phyloP scores from a whole-genome alignment of 1,140 invertebrate species.

The Chironomus striatipennis region DNA sequence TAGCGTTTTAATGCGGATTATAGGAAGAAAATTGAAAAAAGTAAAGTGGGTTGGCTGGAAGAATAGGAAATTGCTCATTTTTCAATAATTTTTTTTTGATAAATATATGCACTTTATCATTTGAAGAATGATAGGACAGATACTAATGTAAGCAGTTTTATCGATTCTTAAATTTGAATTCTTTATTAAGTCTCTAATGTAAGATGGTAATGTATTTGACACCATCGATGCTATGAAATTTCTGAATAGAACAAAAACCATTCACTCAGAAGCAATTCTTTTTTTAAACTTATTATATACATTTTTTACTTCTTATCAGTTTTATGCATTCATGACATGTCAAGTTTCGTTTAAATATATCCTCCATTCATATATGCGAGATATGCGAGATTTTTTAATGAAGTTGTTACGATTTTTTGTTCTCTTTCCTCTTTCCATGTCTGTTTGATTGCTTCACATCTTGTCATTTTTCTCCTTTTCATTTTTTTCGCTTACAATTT shows the following conservation, averaged over 20 bases:
- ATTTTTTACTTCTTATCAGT: background rate
- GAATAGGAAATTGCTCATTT: background rate
- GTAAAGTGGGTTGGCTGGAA: background rate
- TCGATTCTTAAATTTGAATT: too few species aligned
- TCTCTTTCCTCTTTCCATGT: background rate
- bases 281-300: background rate
- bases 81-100: background rate
- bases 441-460: background rate
- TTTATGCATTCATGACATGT: conserved; percentile 2
- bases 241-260: too few species aligned
- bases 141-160: too few species aligned
- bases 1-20: background rate
- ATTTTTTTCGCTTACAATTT: background rate
- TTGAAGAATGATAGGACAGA: too few species aligned
- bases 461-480: background rate
- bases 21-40: background rate
- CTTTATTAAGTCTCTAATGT: too few species aligned
- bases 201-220: too few species aligned
- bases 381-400: conserved; percentile 6
- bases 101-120: background rate
- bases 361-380: background rate
- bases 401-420: conserved; percentile 1
- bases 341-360: background rate
- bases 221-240: too few species aligned
- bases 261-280: too few species aligned